Evolutionary conservation across 2,888 invertebrate species (phyloP), one percentile per base, ranked within the genome.

Genomic region (Aradus depressus): DNA sequence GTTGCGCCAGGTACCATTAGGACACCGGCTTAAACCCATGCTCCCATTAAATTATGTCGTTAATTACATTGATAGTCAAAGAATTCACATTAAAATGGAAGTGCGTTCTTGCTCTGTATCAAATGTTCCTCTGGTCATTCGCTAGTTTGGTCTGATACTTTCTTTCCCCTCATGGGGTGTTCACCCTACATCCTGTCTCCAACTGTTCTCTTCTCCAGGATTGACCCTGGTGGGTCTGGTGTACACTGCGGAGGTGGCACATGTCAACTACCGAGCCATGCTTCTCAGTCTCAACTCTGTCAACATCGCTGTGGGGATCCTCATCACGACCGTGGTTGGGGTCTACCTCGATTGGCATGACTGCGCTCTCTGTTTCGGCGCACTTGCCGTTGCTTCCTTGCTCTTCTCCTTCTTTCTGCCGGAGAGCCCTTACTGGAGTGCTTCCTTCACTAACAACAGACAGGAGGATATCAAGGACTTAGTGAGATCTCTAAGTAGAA

Each of bases 391-490:
- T 2, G 31, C 64, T 1, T 67, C 69, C 6, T 64, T 69, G 6
- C 34, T 67, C 14, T 22, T 74, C 2, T 65, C 65, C 22, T 62
- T 69, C 14, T 52, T 51, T 6, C 59, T 76, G 37, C 76, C 77
- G 1, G 76, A 77, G 63, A 75, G 75, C 56, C 76, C 77, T 0
- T 68, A 74, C 53, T 77, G 77, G 76, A 63, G 72, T n/a, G 59
- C 71, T 26, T 56, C 56, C 28, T 61, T 61, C 48, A 53, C 54
- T 4, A 31, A 50, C 5, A 54, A 39, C n/a, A 22, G 50, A 22
- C 39, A 37, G 21, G 52, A 47, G 32, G 23, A 37, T 12, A 55
- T 58, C n/a, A 56, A 52, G 19, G 31, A 38, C 5, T 47, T 55
- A 3, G 38, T 61, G 3, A 49, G 51, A 34, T 44, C 37, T 4